phyloP scores from a whole-genome alignment of 2,797 vertebrate species.

The Hipposideros larvatus region DNA sequence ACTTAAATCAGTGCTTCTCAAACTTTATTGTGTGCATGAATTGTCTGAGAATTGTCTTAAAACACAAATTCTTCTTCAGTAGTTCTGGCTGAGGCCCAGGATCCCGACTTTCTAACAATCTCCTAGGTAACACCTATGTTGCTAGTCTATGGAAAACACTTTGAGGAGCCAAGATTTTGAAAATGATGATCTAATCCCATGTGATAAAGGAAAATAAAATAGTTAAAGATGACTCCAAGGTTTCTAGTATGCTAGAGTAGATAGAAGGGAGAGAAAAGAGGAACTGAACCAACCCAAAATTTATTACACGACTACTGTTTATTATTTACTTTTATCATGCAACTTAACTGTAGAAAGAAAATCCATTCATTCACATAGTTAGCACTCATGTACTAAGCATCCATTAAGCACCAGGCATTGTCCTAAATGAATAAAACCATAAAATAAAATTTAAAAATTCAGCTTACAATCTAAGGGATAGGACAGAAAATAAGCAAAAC shows the following conservation, averaged over 20 bases:
- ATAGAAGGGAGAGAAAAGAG: neutral
- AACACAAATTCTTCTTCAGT: neutral
- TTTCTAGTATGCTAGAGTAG: neutral
- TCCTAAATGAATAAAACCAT: constrained; percentile 29
- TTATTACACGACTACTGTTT: neutral
- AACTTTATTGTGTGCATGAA: neutral
- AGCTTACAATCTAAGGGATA: neutral
- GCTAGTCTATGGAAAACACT: neutral
- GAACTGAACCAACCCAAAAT: neutral
- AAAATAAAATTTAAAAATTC: neutral
- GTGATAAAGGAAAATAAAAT: neutral
- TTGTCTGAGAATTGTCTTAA: neutral
- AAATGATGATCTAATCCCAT: neutral
- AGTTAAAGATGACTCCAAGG: neutral
- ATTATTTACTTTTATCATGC: neutral
- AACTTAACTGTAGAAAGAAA: neutral
- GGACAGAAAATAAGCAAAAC: neutral
- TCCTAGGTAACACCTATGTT: neutral
- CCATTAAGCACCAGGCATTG: neutral
- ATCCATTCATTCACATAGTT: neutral
- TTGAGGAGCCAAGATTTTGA: constrained; percentile 35
- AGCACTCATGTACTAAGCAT: neutral
- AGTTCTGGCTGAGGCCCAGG: neutral
- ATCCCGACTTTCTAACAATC: constrained; percentile 16
- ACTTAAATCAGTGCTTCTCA: constrained; percentile 27